Evolutionary conservation across 2,888 invertebrate species (phyloP).

Genomic region (Meiosimyza decipiens): DNA sequence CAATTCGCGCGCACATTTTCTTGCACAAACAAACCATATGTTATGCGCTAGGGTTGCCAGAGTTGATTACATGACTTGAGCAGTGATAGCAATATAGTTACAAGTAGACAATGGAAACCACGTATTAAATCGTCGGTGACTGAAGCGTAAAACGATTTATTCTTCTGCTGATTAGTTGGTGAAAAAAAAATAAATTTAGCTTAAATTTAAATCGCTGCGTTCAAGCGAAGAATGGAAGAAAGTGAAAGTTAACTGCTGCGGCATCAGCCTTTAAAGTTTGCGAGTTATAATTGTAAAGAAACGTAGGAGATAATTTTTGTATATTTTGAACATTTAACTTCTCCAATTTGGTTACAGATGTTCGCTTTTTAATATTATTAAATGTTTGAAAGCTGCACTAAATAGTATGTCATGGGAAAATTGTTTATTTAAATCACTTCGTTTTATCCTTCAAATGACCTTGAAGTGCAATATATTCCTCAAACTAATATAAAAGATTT

Average conservation of each 20-base stretch:
- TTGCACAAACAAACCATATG: background rate
- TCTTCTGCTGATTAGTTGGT: background rate
- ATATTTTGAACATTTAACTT: too few species aligned
- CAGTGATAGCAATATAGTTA: background rate
- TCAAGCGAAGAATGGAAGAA: slow-evolving; percentile 13
- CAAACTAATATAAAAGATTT: too few species aligned
- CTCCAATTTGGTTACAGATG: too few species aligned
- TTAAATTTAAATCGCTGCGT: slow-evolving; percentile 4
- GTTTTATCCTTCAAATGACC: too few species aligned
- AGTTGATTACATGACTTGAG: slow-evolving; percentile 1
- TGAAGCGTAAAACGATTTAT: slow-evolving; percentile 16
- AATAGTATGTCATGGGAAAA: too few species aligned
- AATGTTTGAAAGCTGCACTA: too few species aligned
- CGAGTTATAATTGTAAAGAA: background rate
- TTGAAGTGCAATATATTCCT: too few species aligned
- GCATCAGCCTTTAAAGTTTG: background rate
- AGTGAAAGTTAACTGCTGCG: slow-evolving; percentile 8
- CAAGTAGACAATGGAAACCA: background rate
- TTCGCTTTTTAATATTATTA: too few species aligned
- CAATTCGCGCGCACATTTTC: slow-evolving; percentile 6
- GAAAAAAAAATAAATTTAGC: background rate
- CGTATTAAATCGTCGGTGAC: background rate
- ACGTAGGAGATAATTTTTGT: too few species aligned
- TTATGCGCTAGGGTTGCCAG: slow-evolving; percentile 3
- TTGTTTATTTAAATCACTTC: too few species aligned